Evolutionary conservation across 2,113 vertebrate genomes (phyloP), one percentile per base, ranked within the genome.

Genomic region (Leuciscus idus): DNA sequence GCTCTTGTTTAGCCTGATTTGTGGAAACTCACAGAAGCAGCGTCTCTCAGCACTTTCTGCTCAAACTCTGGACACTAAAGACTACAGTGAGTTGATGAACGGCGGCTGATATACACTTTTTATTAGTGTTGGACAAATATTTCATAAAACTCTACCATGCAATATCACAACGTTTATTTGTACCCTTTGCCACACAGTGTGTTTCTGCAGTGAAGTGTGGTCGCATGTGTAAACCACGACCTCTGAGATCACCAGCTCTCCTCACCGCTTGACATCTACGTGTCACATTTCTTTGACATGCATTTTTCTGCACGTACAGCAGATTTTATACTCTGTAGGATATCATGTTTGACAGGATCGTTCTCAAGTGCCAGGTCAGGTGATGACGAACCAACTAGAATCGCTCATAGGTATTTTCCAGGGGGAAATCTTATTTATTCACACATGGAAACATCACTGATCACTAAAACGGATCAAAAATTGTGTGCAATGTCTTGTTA

Each of bases 1-100:
- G 52, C 52, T 21, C 50, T 57, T 19, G 23, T 30, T 76, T 52
- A 33, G 48, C 15, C 28, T 55, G 15, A 68, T 30, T 76, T 33
- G 30, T 30, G 52, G 52, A 33, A 73, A 64, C 68, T 62, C 55
- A 64, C 73, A 62, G 43, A 84, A 50, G 8, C 33, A 70, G 66
- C 39, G 5, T 85, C 78, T 64, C 77, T 79, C 86, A 57, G 55
- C 46, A 83, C 55, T 77, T 83, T 84, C 33, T 55, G 70, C 26
- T 61, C 52, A 73, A 68, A 46, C 78, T 79, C 23, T 12, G 6
- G 9, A 64, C 59, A 79, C 70, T 84, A 64, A 81, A 74, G 21
- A 23, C 61, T 30, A 66, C 17, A 15, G 62, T 12, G 33, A n/a
- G 28, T 17, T 50, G 23, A n/a, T 74, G 10, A 75, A 19, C 4